Evolutionary conservation across 2,113 vertebrate species (phyloP), one percentile per base, ranked within the genome.

Genomic region (Hippocampus abdominalis): DNA sequence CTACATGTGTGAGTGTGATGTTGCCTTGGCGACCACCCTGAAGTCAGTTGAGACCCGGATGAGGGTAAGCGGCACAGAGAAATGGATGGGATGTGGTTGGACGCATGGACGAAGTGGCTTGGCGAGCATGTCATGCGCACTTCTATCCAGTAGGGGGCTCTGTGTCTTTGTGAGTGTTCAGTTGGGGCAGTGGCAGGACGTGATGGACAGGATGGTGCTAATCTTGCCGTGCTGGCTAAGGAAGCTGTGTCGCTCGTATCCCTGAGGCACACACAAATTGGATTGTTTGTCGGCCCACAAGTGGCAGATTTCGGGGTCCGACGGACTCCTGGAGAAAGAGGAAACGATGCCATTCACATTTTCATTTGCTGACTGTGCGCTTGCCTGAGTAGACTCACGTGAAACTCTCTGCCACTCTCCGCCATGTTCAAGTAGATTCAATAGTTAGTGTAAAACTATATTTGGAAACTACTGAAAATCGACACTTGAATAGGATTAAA

Each of bases 201-300:
- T 82, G 75, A 89, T 86, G 81, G 92, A 83, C 15, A 89, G 71
- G 1, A 91, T 11, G 0, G 81, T 87, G 60, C 72, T 77, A 7
- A 84, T 64, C 15, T 49, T 78, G 0, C 76, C 89, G 0, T 73
- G 76, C 53, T 73, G 81, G 82, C 85, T 91, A 20, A 76, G 60
- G 84, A 91, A 87, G 4, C 79, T 80, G 80, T 88, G 87, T 9
- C 65, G 79, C 3, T 86, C 71, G 0, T 73, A 87, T 0, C 63
- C 74, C 23, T 78, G 83, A 36, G 91, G 88, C 67, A 81, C 75
- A 2, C 91, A 91, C 1, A 71, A 75, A 15, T 75, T 83, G 27
- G 84, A 69, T 40, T 83, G 81, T 23, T 80, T 85, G 4, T 81
- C 89, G 2, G 91, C 87, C 93, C 92, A 85, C 21, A 91, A 10